These are phyloP conservation scores for Yponomeuta evonymella DNA, from an alignment of 2,888 invertebrate genomes.

Conservation along the genomic window DNA sequence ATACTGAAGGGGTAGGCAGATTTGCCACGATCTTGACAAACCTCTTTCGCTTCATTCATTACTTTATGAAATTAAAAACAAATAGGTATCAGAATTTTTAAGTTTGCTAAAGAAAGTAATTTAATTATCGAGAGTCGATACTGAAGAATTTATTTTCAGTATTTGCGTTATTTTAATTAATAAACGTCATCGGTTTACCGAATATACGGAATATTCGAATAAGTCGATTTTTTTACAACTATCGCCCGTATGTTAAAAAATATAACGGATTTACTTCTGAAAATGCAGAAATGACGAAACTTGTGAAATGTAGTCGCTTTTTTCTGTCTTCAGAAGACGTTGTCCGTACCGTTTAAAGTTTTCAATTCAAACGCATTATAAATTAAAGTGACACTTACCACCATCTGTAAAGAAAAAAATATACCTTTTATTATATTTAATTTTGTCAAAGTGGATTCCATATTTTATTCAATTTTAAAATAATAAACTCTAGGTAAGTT, in stretches of 20 bases:
- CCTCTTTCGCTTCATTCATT: too few relatives aligned
- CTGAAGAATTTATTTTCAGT: not conserved
- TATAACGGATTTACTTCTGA: not conserved
- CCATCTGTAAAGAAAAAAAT: not conserved
- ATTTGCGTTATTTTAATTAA: not conserved
- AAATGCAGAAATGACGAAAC: not conserved
- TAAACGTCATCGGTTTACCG: not conserved
- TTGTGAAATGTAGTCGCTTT: not conserved
- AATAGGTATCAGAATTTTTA: too few relatives aligned
- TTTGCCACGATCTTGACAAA: too few relatives aligned
- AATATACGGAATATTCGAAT: not conserved
- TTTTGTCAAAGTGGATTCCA: not conserved
- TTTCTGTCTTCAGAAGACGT: not conserved
- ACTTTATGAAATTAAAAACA: too few relatives aligned
- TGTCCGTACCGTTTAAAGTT: too few relatives aligned
- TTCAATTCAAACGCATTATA: not conserved
- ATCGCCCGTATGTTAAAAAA: not conserved
- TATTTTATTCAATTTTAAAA: not conserved
- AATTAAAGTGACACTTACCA: not conserved
- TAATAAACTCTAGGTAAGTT: not conserved
- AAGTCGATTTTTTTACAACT: not conserved
- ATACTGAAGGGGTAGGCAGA: too few relatives aligned
- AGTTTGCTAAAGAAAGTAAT: too few relatives aligned
- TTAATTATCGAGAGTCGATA: too few relatives aligned
- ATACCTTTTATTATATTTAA: not conserved